Base-by-base conservation (phyloP, 2,888 invertebrate species). In the Ormyrus labotus region DNA sequence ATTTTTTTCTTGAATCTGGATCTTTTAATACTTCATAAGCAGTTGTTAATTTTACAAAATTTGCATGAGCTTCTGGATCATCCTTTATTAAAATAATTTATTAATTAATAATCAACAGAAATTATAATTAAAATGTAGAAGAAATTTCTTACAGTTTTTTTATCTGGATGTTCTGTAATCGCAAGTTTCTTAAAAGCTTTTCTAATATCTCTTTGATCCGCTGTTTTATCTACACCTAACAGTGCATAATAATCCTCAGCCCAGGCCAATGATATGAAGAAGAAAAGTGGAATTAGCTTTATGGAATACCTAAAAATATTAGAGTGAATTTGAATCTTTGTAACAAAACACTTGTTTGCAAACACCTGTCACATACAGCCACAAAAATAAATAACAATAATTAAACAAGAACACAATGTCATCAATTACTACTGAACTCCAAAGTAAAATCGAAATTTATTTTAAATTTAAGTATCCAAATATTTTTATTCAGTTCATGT, bases 21-120 rank as follows among this genome's bases (percentile, higher is more conserved):
- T 97, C 97, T 91, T 96, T 97, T 11, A 97, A 91, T 2, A 96
- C 94, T 91, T 97, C 97, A 91, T 97, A 97, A 0, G 97, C 97
- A 87, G 95, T 93, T 69, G 95, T 96, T 67, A 97, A 92, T 91
- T 94, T 94, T 48, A 97, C 90, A 89, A 97, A 97, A 84, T 93
- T 94, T 64, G 94, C 94, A 89, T 96, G 95, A 8, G 95, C 95
- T 72, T 94, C 92, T 77, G 93, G 92, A 90, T 95, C 94, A 89
- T 95, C 94, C 96, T 96, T 63, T n/a, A 72, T 65, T 19, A 67
- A 71, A 55, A 57, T 13, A 48, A 74, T 57, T 70, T 34, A 65
- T 76, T 70, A 76, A 67, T 13, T 9, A 34, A 19, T 57, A 63
- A 81, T 64, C 34, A 34, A 34, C 34, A 34, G 34, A 4, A 34